Conservation (phyloP, 2,113 vertebrate species). For the Oryzias curvinotus region DNA sequence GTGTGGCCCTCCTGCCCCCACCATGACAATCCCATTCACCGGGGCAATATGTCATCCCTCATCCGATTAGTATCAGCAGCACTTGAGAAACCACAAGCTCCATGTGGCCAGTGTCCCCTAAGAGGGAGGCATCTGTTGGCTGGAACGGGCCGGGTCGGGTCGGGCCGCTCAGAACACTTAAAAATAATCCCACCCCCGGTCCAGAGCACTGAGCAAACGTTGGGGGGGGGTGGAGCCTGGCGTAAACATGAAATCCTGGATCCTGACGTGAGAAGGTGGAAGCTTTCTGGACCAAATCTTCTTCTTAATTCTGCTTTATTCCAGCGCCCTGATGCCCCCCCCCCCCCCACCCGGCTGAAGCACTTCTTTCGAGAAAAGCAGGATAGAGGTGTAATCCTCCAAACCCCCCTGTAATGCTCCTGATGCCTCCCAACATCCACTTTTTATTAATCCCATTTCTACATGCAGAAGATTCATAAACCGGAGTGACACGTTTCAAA, state of each 20-base stretch:
- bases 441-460: conserved; percentile 70
- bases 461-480: conserved; percentile 73
- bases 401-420: conserved; percentile 74
- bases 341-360: conserved; percentile 36
- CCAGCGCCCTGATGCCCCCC: conserved; percentile 32
- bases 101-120: conserved; percentile 54
- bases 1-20: conserved; percentile 45
- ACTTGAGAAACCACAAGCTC: conserved; percentile 77
- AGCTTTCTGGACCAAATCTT: conserved; percentile 30
- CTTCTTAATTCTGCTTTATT: conserved; percentile 65
- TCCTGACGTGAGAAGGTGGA: conserved; percentile 21
- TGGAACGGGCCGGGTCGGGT: conserved; percentile 18
- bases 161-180: conserved; percentile 13
- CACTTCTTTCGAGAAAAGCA: conserved; percentile 76
- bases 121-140: conserved; percentile 69
- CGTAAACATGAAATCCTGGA: conserved; percentile 1
- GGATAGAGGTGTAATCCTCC: conserved; percentile 76
- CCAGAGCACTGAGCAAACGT: neutral
- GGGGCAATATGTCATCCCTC: conserved; percentile 83
- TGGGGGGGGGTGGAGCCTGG: neutral
- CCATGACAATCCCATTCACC: conserved; percentile 85
- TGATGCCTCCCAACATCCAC: conserved; percentile 73
- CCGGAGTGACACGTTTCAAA: conserved; percentile 47
- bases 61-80: conserved; percentile 93
- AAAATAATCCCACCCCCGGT: conserved; percentile 31